phyloP scores from a whole-genome alignment of 1,140 invertebrate genomes.

The Cotesia chilonis region DNA sequence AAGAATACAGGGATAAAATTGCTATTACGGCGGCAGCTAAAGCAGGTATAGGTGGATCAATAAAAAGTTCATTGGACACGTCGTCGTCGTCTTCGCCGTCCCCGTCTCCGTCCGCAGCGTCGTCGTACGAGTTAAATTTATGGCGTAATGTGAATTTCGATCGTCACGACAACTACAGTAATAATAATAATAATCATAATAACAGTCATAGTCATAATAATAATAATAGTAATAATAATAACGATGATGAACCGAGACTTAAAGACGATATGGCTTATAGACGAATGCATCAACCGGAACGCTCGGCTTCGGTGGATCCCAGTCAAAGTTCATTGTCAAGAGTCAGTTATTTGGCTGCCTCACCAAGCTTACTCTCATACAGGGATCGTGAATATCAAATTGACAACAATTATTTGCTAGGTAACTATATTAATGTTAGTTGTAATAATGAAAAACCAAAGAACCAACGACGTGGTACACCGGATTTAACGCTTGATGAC shows the following conservation, averaged over 20 bases:
- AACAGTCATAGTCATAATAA: too few species aligned
- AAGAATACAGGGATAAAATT: constrained; percentile 50
- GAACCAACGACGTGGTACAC: constrained; percentile 68
- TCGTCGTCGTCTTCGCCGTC: constrained; percentile 42
- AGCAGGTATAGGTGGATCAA: constrained; percentile 26
- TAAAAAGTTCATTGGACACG: constrained; percentile 38
- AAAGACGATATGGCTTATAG: constrained; percentile 84
- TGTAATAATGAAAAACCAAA: constrained; percentile 46
- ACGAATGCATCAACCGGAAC: constrained; percentile 71
- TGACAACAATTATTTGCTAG: background rate
- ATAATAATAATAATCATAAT: too few species aligned
- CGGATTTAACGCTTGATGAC: constrained; percentile 82
- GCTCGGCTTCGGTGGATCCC: constrained; percentile 64
- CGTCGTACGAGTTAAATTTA: constrained; percentile 22
- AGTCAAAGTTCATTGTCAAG: constrained; percentile 69
- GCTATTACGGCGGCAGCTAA: constrained; percentile 7
- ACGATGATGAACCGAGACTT: constrained; percentile 51
- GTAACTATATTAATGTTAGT: background rate
- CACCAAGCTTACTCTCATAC: constrained; percentile 67
- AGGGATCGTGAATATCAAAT: constrained; percentile 42
- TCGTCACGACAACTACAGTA: constrained; percentile 16
- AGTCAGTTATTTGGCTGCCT: constrained; percentile 78
- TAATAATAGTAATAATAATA: too few species aligned
- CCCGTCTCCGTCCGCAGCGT: constrained; percentile 37
- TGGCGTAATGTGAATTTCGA: constrained; percentile 22